These are phyloP conservation scores for Protomyctophum bolini DNA, from an alignment of 2,113 vertebrate species.

Conservation along the genomic window DNA sequence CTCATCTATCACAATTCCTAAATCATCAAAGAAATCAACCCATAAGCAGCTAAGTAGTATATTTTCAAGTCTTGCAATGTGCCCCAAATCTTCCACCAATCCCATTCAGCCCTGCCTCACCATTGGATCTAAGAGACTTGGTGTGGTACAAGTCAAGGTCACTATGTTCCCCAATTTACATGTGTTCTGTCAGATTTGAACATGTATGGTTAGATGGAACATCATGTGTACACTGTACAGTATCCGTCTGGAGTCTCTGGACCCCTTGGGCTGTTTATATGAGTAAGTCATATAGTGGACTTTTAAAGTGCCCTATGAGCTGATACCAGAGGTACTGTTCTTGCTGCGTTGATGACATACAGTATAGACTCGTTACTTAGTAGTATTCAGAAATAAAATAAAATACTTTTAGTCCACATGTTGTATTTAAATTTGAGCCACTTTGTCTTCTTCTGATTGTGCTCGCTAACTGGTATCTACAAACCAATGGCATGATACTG, in stretches of 20 bases:
- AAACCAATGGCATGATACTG: not conserved
- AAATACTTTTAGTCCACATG: not conserved
- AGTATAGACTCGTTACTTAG: not conserved
- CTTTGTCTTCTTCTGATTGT: not conserved
- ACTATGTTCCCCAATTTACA: not conserved
- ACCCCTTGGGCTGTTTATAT: not conserved
- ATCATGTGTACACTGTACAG: too few species aligned
- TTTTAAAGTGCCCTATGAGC: not conserved
- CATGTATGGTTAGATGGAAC: too few species aligned
- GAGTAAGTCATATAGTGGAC: not conserved
- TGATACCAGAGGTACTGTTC: not conserved
- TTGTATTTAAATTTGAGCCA: not conserved
- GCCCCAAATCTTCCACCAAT: slow-evolving; percentile 6
- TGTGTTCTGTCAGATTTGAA: not conserved
- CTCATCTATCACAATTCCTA: not conserved
- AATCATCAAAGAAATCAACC: slow-evolving; percentile 21
- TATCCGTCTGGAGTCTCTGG: not conserved
- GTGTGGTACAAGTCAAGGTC: slow-evolving; percentile 49
- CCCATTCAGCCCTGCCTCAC: slow-evolving; percentile 22
- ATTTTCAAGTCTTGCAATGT: too few species aligned
- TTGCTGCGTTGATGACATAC: not conserved
- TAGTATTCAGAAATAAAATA: not conserved
- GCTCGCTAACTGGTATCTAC: not conserved
- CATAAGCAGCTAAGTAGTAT: slow-evolving; percentile 2
- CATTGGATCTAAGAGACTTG: slow-evolving; percentile 60